Base-by-base conservation (phyloP, 2,888 invertebrate species). In the Eupelmus urozonus region DNA sequence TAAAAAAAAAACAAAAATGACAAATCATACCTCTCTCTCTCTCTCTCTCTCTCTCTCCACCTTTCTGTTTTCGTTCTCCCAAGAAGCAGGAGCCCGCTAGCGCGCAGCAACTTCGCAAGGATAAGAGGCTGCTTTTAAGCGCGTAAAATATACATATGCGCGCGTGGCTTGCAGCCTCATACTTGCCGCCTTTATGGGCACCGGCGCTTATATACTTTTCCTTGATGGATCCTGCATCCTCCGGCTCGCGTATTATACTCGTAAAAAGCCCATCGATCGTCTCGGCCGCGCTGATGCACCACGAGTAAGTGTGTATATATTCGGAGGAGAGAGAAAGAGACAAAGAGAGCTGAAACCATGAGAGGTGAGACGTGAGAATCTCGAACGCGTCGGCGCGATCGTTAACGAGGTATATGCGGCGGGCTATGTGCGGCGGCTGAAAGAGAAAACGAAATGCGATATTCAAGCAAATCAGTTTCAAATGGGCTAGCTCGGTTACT, bases 41-140 rank as follows among this genome's bases (percentile, higher is more conserved):
- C n/a, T n/a, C n/a, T n/a, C n/a, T n/a, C n/a, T n/a, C n/a, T n/a
- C n/a, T n/a, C n/a, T n/a, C n/a, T n/a, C n/a, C n/a, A n/a, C n/a
- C n/a, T n/a, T n/a, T n/a, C n/a, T n/a, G 34, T 34, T 60, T 67
- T 75, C 27, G 59, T 23, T 29, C 20, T 40, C 25, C 9, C 20
- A 3, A 9, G 45, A 7, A 2, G 18, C 13, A 16, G n/a, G 45
- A 59, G 70, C 23, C n/a, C 27, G 25, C 49, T 25, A 45, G 42
- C n/a, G 42, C 23, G 42, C 34, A 34, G 34, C 34, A 5, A 5
- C 34, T 27, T 45, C n/a, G 34, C 74, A 60, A 49, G 67, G 83
- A 83, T 86, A 87, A 87, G 85, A 87, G 85, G 84, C 82, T 86
- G 86, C 87, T 87, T 87, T 87, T 86, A 87, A 87, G 84, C 83